Evolutionary conservation across 2,888 invertebrate species (phyloP).

Genomic region (Argyresthia albistria): DNA sequence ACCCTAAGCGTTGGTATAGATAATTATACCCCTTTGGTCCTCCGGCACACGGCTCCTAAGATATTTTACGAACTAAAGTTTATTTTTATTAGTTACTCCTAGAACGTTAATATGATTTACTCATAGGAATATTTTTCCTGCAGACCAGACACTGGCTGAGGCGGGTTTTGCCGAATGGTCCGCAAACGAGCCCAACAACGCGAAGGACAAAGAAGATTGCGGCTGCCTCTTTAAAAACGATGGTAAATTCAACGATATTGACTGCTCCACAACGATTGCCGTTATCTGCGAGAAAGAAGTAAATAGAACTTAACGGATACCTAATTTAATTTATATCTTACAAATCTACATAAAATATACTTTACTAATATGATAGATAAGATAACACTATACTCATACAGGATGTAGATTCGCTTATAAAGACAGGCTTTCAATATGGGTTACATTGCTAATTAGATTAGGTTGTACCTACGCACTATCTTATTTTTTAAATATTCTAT

Average conservation of each 20-base stretch:
- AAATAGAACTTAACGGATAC: no score
- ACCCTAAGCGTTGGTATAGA: no score
- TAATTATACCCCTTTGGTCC: no score
- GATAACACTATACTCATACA: not conserved
- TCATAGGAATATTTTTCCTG: not conserved
- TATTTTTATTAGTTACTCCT: no score
- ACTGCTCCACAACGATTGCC: constrained; percentile 22
- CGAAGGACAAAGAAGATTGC: constrained; percentile 27
- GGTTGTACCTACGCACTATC: no score
- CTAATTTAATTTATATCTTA: no score
- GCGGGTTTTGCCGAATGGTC: constrained; percentile 41
- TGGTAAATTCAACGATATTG: constrained; percentile 38
- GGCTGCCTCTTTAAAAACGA: constrained; percentile 33
- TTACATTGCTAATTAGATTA: no score
- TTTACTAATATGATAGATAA: not conserved
- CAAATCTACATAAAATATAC: not conserved
- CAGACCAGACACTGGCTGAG: constrained; percentile 42
- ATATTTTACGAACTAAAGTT: no score
- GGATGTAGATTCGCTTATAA: not conserved
- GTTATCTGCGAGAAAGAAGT: constrained; percentile 44
- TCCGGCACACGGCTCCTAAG: no score
- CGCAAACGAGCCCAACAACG: constrained; percentile 40
- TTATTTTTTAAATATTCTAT: no score
- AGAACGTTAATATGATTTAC: no score
- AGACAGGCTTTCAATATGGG: no score